Conservation (phyloP, 1,140 invertebrate genomes). For the Neuroterus valhalla region DNA sequence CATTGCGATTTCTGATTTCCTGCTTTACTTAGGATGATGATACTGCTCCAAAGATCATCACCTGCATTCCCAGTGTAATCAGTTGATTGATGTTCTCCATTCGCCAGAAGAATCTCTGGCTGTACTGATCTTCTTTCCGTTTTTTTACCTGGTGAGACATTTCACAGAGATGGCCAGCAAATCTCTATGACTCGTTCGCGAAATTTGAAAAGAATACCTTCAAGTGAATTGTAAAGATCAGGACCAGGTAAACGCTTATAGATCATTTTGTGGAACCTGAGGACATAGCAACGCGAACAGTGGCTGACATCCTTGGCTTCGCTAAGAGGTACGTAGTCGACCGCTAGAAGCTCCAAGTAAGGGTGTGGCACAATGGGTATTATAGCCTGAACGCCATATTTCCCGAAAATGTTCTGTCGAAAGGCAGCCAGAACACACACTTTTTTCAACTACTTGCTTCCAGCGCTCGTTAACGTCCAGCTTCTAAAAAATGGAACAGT, state of each 20-base stretch:
- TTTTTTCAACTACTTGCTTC: too few species aligned
- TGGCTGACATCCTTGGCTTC: slow-evolving; percentile 38
- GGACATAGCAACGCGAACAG: too few species aligned
- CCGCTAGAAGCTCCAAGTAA: slow-evolving; percentile 27
- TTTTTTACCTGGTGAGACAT: slow-evolving; percentile 67
- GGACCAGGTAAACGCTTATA: slow-evolving; percentile 61
- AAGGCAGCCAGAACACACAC: too few species aligned
- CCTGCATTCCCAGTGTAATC: too few species aligned
- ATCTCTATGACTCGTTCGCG: slow-evolving; percentile 52
- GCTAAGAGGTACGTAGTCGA: slow-evolving; percentile 25
- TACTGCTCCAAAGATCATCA: too few species aligned
- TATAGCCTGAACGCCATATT: too few species aligned
- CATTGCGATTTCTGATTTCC: too few species aligned
- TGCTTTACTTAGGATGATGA: slow-evolving; percentile 57
- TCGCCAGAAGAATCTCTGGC: slow-evolving; percentile 59
- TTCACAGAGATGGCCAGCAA: slow-evolving; percentile 61
- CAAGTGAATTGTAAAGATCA: slow-evolving; percentile 51
- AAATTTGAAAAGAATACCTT: slow-evolving; percentile 60
- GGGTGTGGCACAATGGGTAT: too few species aligned
- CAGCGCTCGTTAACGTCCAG: too few species aligned
- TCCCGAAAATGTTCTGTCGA: too few species aligned
- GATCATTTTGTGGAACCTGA: too few species aligned
- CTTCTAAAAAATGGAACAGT: too few species aligned
- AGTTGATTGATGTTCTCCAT: slow-evolving; percentile 36
- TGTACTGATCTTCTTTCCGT: slow-evolving; percentile 50